Percentiles rank a stretch among this genome's conserved stretches.
Evolutionary conservation across 2,888 invertebrate genomes (phyloP).

Genomic region (Sesia apiformis): DNA sequence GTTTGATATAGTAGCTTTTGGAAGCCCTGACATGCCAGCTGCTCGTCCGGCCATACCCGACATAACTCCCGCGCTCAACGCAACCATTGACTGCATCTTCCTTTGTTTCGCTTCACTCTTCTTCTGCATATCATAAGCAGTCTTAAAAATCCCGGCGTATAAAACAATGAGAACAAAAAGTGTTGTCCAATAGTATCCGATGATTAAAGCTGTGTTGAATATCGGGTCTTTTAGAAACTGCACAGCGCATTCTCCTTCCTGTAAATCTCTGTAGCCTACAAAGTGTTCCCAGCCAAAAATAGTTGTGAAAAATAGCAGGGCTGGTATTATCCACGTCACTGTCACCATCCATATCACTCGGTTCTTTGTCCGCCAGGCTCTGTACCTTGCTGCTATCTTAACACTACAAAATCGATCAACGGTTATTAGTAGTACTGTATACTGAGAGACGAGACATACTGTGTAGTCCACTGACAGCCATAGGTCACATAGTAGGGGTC

Average conservation of each 20-base stretch:
- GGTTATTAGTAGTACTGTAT: slow-evolving; percentile 98
- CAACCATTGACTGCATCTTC: slow-evolving; percentile 96
- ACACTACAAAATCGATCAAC: slow-evolving; percentile 99
- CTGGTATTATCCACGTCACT: slow-evolving; percentile 97
- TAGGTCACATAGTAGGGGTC: slow-evolving; percentile 95
- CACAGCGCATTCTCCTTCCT: slow-evolving; percentile 93
- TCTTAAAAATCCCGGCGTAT: slow-evolving; percentile 97
- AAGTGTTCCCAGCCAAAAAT: slow-evolving; percentile 99
- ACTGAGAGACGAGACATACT: slow-evolving; percentile 98
- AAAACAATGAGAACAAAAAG: slow-evolving; percentile 94
- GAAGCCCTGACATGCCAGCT: slow-evolving; percentile 88
- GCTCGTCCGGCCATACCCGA: slow-evolving; percentile 92
- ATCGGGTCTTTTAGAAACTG: slow-evolving; percentile 98
- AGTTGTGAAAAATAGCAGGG: slow-evolving; percentile 95
- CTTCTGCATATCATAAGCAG: slow-evolving; percentile 97
- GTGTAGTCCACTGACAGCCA: slow-evolving; percentile 99
- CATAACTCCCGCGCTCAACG: slow-evolving; percentile 91
- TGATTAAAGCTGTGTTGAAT: slow-evolving; percentile 97
- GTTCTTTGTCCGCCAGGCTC: slow-evolving; percentile 96
- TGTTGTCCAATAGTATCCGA: slow-evolving; percentile 98
- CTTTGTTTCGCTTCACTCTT: slow-evolving; percentile 97
- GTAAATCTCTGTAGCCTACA: slow-evolving; percentile 90
- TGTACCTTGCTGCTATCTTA: slow-evolving; percentile 97
- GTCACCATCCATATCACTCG: slow-evolving; percentile 96
- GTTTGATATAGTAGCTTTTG: slow-evolving; percentile 82